Conservation (phyloP, 2,113 vertebrate genomes). For the Atlantisia rogersi region DNA sequence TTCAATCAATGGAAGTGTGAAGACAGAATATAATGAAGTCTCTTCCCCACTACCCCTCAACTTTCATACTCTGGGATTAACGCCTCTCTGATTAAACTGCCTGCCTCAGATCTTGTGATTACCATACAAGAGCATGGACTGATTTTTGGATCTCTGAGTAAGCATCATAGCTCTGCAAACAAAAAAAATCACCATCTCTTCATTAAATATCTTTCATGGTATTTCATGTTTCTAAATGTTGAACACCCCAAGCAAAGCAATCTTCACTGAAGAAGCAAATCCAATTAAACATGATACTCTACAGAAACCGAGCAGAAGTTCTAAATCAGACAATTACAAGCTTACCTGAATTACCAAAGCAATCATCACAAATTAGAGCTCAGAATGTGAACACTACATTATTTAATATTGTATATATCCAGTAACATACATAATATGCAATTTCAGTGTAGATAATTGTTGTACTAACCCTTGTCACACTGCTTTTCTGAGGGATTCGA, state of each 20-base stretch:
- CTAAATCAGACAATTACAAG: not conserved
- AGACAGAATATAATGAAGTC: not conserved
- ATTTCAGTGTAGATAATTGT: not conserved
- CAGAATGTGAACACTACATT: not conserved
- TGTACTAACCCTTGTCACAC: not conserved
- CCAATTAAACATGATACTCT: not conserved
- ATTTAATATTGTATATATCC: fast-evolving
- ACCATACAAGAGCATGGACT: not conserved
- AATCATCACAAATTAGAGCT: not conserved
- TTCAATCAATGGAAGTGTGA: not conserved
- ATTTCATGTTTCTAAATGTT: not conserved
- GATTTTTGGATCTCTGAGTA: not conserved
- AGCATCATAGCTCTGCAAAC: not conserved
- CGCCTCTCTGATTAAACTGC: not conserved
- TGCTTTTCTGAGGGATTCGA: not conserved
- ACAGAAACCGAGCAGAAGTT: not conserved
- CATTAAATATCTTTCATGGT: not conserved
- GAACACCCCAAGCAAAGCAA: not conserved
- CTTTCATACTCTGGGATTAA: not conserved
- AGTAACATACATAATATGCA: fast-evolving
- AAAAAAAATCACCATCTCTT: not conserved
- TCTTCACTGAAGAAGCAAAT: not conserved
- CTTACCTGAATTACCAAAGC: not conserved
- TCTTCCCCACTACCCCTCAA: not conserved
- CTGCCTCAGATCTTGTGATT: not conserved